phyloP scores from a whole-genome alignment of 1,140 invertebrate genomes.

The Mamestra configurata region DNA sequence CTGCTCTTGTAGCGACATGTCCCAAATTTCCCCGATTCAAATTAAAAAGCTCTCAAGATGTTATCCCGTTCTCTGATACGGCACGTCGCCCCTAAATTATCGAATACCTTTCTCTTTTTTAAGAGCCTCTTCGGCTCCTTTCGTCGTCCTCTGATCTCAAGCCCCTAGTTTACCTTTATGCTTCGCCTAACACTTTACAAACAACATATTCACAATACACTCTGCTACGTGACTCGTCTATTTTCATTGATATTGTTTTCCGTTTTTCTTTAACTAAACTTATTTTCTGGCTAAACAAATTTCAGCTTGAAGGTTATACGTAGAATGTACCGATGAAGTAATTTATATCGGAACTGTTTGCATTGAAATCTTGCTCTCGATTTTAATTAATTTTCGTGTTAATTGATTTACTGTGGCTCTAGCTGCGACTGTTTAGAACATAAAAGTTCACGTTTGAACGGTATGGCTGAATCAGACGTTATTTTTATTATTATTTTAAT shows the following conservation, averaged over 20 bases:
- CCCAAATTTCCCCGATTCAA: slow-evolving; percentile 45
- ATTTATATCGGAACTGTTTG: not conserved
- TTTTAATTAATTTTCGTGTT: slow-evolving; percentile 14
- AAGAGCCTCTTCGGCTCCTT: slow-evolving; percentile 33
- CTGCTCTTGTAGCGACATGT: slow-evolving; percentile 35
- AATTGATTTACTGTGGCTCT: slow-evolving; percentile 14
- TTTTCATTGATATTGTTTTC: not conserved
- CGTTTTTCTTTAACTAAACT: not conserved
- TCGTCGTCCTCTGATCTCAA: not conserved
- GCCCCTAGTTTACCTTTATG: slow-evolving; percentile 24
- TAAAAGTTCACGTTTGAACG: not conserved
- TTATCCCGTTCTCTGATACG: slow-evolving; percentile 36
- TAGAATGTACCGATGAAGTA: not conserved
- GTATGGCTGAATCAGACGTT: not conserved
- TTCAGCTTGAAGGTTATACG: not conserved
- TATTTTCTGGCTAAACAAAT: not conserved
- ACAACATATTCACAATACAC: slow-evolving; percentile 30
- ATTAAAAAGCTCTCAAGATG: slow-evolving; percentile 45
- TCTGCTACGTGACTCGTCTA: not conserved
- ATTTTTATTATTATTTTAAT: not conserved
- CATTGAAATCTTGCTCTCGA: not conserved
- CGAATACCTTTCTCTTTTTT: slow-evolving; percentile 39
- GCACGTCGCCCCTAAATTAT: slow-evolving; percentile 40
- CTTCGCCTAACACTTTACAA: slow-evolving; percentile 9
- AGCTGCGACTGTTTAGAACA: not conserved